These are phyloP conservation scores for Laupala kohalensis DNA, from an alignment of 1,140 invertebrate genomes.

Conservation along the genomic window DNA sequence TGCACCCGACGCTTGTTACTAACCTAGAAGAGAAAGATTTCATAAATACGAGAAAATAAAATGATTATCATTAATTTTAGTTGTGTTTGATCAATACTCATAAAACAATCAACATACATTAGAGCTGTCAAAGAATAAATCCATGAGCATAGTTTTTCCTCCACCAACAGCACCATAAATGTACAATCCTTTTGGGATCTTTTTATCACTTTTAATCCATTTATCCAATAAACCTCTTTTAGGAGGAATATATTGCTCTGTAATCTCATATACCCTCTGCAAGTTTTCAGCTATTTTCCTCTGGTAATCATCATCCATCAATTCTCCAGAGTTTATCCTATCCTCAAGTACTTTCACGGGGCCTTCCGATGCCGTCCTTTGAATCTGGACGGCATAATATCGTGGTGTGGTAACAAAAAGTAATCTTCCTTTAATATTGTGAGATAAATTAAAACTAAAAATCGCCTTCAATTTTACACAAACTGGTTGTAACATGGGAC, in stretches of 20 bases:
- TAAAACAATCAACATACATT: constrained; percentile 31
- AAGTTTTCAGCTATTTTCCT: constrained; percentile 48
- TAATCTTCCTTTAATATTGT: background rate
- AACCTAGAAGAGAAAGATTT: constrained; percentile 28
- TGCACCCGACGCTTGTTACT: constrained; percentile 72
- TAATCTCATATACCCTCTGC: constrained; percentile 51
- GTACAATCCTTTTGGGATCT: constrained; percentile 61
- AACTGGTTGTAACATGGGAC: background rate
- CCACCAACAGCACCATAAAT: constrained; percentile 79
- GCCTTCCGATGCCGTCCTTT: background rate
- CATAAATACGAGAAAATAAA: background rate
- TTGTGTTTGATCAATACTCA: background rate
- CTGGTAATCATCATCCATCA: constrained; percentile 57
- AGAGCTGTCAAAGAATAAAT: constrained; percentile 81
- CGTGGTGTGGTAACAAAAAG: background rate
- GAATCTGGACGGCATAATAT: background rate
- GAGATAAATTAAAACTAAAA: background rate
- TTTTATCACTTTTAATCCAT: constrained; percentile 33
- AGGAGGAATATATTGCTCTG: constrained; percentile 44
- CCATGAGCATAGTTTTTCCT: constrained; percentile 99
- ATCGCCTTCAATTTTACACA: background rate
- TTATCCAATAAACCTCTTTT: constrained; percentile 29
- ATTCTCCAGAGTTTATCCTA: constrained; percentile 44
- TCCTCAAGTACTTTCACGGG: constrained; percentile 37
- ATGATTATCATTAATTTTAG: background rate